Evolutionary conservation across 2,888 invertebrate genomes (phyloP).

Genomic region (Eupithecia pulchellata): DNA sequence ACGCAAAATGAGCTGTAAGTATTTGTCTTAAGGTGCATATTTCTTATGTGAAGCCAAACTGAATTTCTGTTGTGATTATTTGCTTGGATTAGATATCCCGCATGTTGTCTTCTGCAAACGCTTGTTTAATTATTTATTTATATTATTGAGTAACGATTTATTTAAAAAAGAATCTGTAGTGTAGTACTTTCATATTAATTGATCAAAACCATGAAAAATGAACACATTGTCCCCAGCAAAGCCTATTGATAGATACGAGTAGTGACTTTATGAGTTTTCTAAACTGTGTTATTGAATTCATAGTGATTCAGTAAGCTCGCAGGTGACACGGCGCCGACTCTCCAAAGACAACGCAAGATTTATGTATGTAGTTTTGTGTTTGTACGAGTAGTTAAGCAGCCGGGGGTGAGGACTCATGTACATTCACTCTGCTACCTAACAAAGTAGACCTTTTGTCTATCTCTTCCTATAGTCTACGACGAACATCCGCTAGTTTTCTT

Average conservation of each 20-base stretch:
- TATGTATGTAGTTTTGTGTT: conserved; percentile 85
- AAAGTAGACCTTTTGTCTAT: conserved; percentile 80
- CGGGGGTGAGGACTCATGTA: conserved; percentile 74
- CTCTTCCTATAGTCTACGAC: conserved; percentile 56
- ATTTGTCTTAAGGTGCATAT: conserved; percentile 38
- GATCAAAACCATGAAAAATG: background rate
- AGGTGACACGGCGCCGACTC: conserved; percentile 72
- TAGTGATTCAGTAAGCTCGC: conserved; percentile 59
- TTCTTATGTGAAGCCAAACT: conserved; percentile 50
- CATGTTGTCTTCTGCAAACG: conserved; percentile 53
- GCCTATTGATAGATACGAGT: conserved; percentile 53
- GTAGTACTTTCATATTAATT: background rate
- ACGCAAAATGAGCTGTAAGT: conserved; percentile 44
- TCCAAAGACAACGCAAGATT: conserved; percentile 74
- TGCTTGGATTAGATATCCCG: conserved; percentile 63
- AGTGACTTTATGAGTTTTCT: conserved; percentile 58
- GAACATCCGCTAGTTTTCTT: conserved; percentile 75
- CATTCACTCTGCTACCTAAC: conserved; percentile 79
- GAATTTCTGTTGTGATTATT: conserved; percentile 59
- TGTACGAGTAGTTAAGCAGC: conserved; percentile 80
- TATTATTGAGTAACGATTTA: conserved; percentile 45
- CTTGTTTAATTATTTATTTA: conserved; percentile 46
- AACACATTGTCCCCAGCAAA: background rate
- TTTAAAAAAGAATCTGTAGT: background rate
- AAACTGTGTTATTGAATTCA: conserved; percentile 78